These are phyloP conservation scores for Benitochromis conjunctus DNA, from an alignment of 2,113 vertebrate species.

Conservation along the genomic window DNA sequence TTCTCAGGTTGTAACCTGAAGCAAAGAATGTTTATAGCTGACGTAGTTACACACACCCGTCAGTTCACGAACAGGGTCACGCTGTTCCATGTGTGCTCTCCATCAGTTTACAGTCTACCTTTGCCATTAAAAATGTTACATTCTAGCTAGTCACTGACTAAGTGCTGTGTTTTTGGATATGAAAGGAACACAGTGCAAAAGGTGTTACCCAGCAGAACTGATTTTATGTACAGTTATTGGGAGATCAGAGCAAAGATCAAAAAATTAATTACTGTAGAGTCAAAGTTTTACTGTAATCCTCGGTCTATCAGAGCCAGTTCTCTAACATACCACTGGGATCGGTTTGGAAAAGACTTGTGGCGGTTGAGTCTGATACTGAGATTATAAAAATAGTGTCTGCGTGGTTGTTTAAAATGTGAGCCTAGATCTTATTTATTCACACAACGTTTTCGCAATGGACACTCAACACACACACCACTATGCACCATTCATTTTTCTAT, in stretches of 20 bases:
- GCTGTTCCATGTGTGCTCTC: neutral
- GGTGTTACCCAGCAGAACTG: neutral
- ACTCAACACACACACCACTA: neutral
- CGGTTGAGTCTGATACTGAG: neutral
- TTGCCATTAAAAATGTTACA: neutral
- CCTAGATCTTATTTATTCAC: neutral
- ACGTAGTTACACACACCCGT: neutral
- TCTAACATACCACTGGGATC: neutral
- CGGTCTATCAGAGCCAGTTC: neutral
- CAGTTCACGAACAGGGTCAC: neutral
- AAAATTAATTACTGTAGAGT: rapidly evolving
- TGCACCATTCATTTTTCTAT: neutral
- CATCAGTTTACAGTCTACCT: neutral
- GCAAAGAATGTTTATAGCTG: neutral
- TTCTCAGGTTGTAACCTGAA: neutral
- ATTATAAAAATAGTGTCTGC: neutral
- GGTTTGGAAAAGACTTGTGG: neutral
- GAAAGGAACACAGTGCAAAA: neutral
- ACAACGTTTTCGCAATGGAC: neutral
- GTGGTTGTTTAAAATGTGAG: neutral
- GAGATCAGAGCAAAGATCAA: neutral
- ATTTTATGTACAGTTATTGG: neutral
- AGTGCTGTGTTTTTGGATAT: neutral
- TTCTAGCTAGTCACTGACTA: neutral
- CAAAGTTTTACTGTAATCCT: neutral